Conservation (phyloP, 2,888 invertebrate genomes). For the Metellina segmentata region DNA sequence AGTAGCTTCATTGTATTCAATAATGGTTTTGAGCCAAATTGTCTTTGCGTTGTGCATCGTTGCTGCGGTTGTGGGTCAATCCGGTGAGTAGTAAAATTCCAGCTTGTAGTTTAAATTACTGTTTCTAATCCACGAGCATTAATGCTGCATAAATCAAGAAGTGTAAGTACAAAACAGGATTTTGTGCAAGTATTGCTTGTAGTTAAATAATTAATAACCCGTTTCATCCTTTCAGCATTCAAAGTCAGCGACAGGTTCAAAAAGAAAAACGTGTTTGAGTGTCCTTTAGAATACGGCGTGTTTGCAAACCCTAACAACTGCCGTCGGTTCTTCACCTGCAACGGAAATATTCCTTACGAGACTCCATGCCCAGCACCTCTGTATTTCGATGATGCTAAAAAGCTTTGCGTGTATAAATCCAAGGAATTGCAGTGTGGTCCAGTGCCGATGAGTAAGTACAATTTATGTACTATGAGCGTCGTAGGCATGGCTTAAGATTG, state of each 20-base stretch:
- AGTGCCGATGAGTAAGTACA: slow-evolving; percentile 82
- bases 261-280: slow-evolving; percentile 47
- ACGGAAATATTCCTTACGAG: slow-evolving; percentile 65
- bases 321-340: slow-evolving; percentile 69
- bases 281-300: slow-evolving; percentile 65
- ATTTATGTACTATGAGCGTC: background rate
- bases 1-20: background rate
- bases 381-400: slow-evolving; percentile 93
- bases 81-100: background rate
- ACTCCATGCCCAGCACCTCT: slow-evolving; percentile 91
- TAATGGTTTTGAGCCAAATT: background rate
- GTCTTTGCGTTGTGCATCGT: background rate
- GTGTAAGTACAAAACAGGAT: too few species aligned
- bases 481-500: too few species aligned
- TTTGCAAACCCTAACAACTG: slow-evolving; percentile 70
- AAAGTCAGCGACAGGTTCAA: slow-evolving; percentile 22
- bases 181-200: too few species aligned
- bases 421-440: slow-evolving; percentile 93
- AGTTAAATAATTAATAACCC: too few species aligned
- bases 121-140: too few species aligned
- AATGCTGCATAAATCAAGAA: too few species aligned
- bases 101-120: background rate
- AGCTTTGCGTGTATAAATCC: slow-evolving; percentile 93
- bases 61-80: background rate
- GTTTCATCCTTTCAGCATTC: background rate